phyloP scores from a whole-genome alignment of 1,140 invertebrate species.

The Holotrichia oblita region DNA sequence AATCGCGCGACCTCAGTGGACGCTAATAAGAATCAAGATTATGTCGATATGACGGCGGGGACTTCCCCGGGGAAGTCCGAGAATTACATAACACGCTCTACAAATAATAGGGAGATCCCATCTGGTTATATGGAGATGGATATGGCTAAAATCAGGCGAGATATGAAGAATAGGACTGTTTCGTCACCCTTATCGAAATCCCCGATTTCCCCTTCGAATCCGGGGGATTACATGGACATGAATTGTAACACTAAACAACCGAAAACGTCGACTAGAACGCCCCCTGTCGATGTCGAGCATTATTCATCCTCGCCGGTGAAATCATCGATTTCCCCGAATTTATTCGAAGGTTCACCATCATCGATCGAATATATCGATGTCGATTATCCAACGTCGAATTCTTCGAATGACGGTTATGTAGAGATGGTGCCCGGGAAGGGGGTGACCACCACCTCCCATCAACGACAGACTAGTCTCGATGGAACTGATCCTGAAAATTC shows the following conservation, averaged over 20 bases:
- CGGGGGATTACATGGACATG: constrained; percentile 63
- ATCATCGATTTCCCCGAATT: constrained; percentile 38
- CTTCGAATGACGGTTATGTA: constrained; percentile 66
- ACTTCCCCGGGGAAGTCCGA: constrained; percentile 43
- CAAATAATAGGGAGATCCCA: neutral
- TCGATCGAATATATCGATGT: constrained; percentile 44
- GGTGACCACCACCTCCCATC: constrained; percentile 47
- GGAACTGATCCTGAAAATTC: constrained; percentile 52
- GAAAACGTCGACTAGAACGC: neutral
- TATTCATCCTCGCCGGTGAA: neutral
- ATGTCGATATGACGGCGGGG: constrained; percentile 62
- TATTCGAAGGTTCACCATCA: constrained; percentile 40
- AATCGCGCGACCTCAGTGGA: constrained; percentile 33
- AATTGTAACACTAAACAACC: constrained; percentile 48
- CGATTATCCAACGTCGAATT: constrained; percentile 12
- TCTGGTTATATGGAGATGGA: constrained; percentile 49
- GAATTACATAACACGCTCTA: neutral
- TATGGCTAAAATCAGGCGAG: constrained; percentile 20
- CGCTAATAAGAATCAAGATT: constrained; percentile 46
- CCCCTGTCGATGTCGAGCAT: neutral
- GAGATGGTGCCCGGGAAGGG: constrained; percentile 66
- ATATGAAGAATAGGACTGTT: neutral
- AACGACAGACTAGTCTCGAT: constrained; percentile 53
- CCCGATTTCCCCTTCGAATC: constrained; percentile 37
- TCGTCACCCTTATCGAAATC: constrained; percentile 9